Base-by-base conservation (phyloP, 1,140 invertebrate genomes). In the Myzus persicae region DNA sequence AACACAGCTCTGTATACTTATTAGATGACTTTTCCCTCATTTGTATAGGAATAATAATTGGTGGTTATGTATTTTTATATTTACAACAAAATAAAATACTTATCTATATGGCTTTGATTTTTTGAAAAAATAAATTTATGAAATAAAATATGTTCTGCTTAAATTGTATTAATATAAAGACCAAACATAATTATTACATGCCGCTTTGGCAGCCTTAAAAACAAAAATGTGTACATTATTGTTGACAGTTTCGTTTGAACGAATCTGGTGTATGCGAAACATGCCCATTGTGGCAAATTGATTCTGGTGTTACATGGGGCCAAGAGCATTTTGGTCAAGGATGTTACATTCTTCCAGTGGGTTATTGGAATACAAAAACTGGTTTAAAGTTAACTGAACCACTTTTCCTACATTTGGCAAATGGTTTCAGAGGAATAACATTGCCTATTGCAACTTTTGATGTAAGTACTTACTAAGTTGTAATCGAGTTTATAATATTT, bases 341-440 rank as follows among this genome's bases (percentile, higher is more conserved):
- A 85, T 93, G 91, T 84, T 95, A 96, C 82, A 94, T 97, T 42
- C 94, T 97, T 36, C 95, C 97, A 94, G 96, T 97, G 18, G 98
- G 97, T 2, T 95, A 95, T 36, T 98, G 98, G 98, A 96, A 96
- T 92, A 96, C 97, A 0, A 95, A 96, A 51, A 95, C 96, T 94
- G 98, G 98, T 1, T 95, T 97, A 44, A 95, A 95, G 48, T 95
- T 97, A 90, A 95, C 95, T 0, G 97, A 98, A 94, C 95, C 96
- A 18, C 95, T 98, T 67, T 98, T 98, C 95, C 97, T 97, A 1
- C 97, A 98, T 94, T 95, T 98, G 0, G 96, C 95, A 7, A 96
- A 98, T 94, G 97, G 97, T 31, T 98, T 98, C 94, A 96, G 97
- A 51, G 97, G 97, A n/a, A 96, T 97, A 94, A 96, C 95, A 36